Base-by-base conservation (phyloP, 2,797 vertebrate species). In the Hozukius guyotensis region DNA sequence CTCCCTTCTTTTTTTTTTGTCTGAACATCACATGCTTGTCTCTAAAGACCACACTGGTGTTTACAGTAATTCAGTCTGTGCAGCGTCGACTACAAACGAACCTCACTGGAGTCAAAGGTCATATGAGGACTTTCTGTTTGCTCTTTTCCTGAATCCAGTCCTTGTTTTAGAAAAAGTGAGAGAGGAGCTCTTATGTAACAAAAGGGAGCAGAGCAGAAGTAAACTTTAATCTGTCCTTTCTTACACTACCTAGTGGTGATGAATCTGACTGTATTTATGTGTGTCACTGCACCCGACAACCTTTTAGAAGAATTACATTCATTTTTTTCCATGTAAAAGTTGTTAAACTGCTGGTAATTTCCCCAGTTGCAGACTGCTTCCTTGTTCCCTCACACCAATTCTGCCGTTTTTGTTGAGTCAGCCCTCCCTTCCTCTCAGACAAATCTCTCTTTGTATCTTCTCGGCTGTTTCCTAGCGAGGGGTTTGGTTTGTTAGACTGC, bases 371-470 rank as follows among this genome's bases (percentile, higher is more conserved):
- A 63, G 72, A 63, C 77, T 69, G 80, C 78, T 86, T 91, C 84
- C 86, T 88, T 27, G 56, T 92, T 90, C 78, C 69, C 32, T 83
- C 12, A 0, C 32, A 81, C 71, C 70, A 78, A 29, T 82, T 90
- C 46, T 75, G 65, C 29, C n/a, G 9, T 77, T 90, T 91, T 36
- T 87, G 88, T 77, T 61, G 87, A 92, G 87, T 93, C 92, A 92
- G 91, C 91, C 64, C 65, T 85, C 52, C 13, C 24, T 59, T 73
- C 72, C 79, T 60, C 73, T 69, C 80, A 68, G 72, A 93, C 90
- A 92, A 77, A 87, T 88, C 72, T 60, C 69, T 85, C 90, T 89
- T 92, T 93, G 90, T 92, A 16, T 89, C 65, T 42, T 78, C 36
- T 70, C 55, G 84, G 67, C 80, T 73, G 77, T 78, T 84, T 86